These are phyloP conservation scores for Cephus nigrinus DNA, from an alignment of 2,888 invertebrate species.

Conservation along the genomic window DNA sequence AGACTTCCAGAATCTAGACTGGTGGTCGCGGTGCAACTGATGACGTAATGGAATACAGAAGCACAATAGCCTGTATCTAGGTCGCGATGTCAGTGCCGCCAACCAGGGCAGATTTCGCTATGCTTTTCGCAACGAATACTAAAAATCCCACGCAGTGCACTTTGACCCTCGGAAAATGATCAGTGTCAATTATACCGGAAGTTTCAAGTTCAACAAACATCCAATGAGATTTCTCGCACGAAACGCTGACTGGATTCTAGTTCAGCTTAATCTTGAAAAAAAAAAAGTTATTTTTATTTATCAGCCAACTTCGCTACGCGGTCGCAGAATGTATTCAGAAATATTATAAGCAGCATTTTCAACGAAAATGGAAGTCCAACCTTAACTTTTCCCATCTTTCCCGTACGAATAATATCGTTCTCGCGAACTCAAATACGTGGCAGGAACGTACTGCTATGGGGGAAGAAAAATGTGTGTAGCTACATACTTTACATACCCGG, in stretches of 20 bases:
- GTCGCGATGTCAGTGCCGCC: conserved; percentile 57
- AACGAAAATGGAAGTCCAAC: background rate
- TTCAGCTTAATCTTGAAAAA: too few relatives aligned
- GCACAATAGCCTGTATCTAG: conserved; percentile 61
- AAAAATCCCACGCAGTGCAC: background rate
- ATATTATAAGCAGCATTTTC: background rate
- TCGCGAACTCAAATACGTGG: background rate
- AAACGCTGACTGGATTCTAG: background rate
- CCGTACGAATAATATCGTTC: background rate
- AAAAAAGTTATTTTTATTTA: background rate
- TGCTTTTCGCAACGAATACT: background rate
- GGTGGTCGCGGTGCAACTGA: conserved; percentile 33
- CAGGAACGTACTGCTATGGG: background rate
- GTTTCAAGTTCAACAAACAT: background rate
- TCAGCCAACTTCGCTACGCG: background rate
- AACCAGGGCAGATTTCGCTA: conserved; percentile 19
- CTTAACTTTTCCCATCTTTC: background rate
- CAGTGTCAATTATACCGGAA: background rate
- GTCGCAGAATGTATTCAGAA: background rate
- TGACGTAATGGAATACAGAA: conserved; percentile 51
- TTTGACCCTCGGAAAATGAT: background rate
- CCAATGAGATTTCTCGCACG: background rate
- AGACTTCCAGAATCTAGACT: background rate
- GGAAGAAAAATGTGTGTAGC: background rate
- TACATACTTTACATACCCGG: background rate